Evolutionary conservation across 2,113 vertebrate genomes (phyloP).

Genomic region (Neoarius graeffei): DNA sequence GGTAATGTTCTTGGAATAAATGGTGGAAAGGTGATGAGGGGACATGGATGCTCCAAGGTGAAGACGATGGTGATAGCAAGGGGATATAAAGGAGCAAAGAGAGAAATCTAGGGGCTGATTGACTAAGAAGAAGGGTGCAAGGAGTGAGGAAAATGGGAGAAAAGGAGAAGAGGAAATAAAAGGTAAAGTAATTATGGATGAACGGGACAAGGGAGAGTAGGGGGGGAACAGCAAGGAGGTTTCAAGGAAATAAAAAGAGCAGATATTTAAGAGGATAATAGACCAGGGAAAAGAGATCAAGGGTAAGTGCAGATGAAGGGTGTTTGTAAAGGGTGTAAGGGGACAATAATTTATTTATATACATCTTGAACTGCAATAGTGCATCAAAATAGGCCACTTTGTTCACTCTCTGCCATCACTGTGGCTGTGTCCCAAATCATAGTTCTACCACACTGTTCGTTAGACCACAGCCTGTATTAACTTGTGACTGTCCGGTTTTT

Average conservation of each 20-base stretch:
- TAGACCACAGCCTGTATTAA: background rate
- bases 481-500: background rate
- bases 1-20: background rate
- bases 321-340: background rate
- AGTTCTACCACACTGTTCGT: background rate
- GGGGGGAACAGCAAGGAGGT: background rate
- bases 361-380: background rate
- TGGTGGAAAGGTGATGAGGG: background rate
- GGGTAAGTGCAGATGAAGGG: background rate
- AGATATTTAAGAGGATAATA: constrained; percentile 4
- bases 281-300: background rate
- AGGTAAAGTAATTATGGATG: background rate
- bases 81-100: background rate
- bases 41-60: background rate
- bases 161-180: background rate
- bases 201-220: background rate
- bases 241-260: constrained; percentile 5
- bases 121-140: background rate
- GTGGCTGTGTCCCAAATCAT: background rate
- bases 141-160: background rate
- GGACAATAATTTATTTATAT: background rate
- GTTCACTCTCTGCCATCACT: background rate
- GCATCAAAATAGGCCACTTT: background rate
- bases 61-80: background rate
- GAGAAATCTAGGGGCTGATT: background rate